Percentiles rank a stretch among this genome's conserved stretches.
These are phyloP conservation scores for Porites rus DNA, from an alignment of 92 coral and sea anemone genomes.

Conservation along the genomic window DNA sequence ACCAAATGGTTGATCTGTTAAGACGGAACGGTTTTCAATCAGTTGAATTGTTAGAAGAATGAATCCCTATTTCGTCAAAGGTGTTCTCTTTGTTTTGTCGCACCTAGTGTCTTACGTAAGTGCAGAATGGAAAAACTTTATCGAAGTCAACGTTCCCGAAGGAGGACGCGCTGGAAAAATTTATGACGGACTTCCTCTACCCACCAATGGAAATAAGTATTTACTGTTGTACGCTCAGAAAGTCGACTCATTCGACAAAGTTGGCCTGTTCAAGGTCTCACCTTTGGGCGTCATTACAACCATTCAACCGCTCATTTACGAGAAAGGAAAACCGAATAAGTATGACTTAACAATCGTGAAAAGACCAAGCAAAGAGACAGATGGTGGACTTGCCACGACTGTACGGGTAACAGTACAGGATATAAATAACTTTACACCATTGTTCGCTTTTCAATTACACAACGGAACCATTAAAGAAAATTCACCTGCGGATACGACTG, in stretches of 20 bases:
- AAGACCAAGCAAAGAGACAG: constrained; percentile 35
- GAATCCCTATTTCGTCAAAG: background rate
- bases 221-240: constrained; percentile 52
- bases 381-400: constrained; percentile 72
- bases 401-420: constrained; percentile 71
- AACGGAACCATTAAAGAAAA: constrained; percentile 76
- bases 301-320: constrained; percentile 58
- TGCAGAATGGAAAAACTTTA: constrained; percentile 32
- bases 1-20: background rate
- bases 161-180: constrained; percentile 57
- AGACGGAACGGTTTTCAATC: background rate
- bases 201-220: constrained; percentile 50
- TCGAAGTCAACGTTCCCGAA: constrained; percentile 36
- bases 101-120: background rate
- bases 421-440: constrained; percentile 70
- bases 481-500: constrained; percentile 54
- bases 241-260: constrained; percentile 60
- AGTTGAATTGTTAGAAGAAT: background rate
- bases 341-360: constrained; percentile 71
- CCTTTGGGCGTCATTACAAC: constrained; percentile 56
- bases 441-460: constrained; percentile 64
- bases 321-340: constrained; percentile 57
- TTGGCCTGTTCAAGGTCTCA: constrained; percentile 55
- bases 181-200: constrained; percentile 48
- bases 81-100: constrained; percentile 15